A percentile compares a stretch with the other conserved stretches of the same genome.
phyloP scores from a whole-genome alignment of 2,888 invertebrate genomes.

The Macropis europaea region DNA sequence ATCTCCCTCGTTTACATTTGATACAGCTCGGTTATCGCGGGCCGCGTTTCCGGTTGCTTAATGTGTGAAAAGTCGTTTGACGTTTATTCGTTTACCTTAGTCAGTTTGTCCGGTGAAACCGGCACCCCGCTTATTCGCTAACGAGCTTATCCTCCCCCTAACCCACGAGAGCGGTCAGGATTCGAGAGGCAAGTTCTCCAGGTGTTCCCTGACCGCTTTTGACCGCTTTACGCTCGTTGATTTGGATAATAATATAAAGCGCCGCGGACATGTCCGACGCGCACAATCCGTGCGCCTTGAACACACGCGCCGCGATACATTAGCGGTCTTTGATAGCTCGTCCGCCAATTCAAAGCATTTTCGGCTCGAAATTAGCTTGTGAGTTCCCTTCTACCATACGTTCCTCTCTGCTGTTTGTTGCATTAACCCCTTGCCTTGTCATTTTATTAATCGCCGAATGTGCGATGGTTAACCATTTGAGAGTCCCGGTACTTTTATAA shows the following conservation, averaged over 20 bases:
- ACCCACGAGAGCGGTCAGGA: constrained; percentile 23
- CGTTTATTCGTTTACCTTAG: constrained; percentile 56
- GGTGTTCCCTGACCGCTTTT: constrained; percentile 59
- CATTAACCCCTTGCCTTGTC: neutral
- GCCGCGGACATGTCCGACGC: constrained; percentile 61
- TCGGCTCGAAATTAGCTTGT: constrained; percentile 55
- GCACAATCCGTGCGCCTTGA: constrained; percentile 56
- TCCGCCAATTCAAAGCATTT: constrained; percentile 55
- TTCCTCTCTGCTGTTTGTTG: neutral
- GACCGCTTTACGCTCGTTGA: constrained; percentile 70
- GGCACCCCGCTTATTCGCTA: constrained; percentile 47
- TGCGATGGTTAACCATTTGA: no score
- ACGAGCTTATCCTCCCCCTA: constrained; percentile 53
- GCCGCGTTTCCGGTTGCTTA: constrained; percentile 27
- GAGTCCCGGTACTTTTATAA: no score
- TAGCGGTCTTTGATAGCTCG: constrained; percentile 67
- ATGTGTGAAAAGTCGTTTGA: constrained; percentile 63
- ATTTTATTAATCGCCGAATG: constrained; percentile 7
- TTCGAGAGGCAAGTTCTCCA: constrained; percentile 54
- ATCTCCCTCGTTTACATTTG: constrained; percentile 14
- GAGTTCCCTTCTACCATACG: neutral
- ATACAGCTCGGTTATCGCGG: constrained; percentile 42
- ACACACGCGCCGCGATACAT: constrained; percentile 63
- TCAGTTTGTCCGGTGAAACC: constrained; percentile 43
- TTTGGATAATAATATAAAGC: constrained; percentile 71